Evolutionary conservation across 2,888 invertebrate species (phyloP).

Genomic region (Cabera pusaria): DNA sequence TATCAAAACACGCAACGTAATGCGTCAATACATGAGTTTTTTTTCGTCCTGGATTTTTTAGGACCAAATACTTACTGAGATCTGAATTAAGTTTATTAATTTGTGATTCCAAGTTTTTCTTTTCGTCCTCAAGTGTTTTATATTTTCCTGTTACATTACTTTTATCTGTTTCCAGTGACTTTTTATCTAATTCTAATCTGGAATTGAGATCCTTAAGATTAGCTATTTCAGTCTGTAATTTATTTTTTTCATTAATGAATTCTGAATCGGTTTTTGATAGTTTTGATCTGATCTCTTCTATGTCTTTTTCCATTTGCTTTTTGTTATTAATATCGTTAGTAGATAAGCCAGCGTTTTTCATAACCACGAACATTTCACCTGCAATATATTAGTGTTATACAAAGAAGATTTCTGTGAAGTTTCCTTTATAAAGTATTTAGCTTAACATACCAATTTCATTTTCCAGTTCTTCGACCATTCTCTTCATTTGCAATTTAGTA

Average conservation of each 20-base stretch:
- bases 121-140: constrained; percentile 86
- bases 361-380: constrained; percentile 84
- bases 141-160: constrained; percentile 62
- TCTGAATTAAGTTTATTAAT: constrained; percentile 83
- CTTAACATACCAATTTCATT: constrained; percentile 89
- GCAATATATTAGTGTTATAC: constrained; percentile 6
- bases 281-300: constrained; percentile 81
- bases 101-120: constrained; percentile 84
- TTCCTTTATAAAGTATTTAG: too few relatives aligned
- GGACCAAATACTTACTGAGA: constrained; percentile 83
- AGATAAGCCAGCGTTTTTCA: constrained; percentile 84
- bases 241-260: constrained; percentile 77
- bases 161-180: constrained; percentile 64
- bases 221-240: constrained; percentile 73
- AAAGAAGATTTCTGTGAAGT: too few relatives aligned
- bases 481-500: constrained; percentile 89
- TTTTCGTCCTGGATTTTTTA: too few relatives aligned
- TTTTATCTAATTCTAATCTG: constrained; percentile 73
- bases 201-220: constrained; percentile 78
- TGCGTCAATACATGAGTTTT: too few relatives aligned
- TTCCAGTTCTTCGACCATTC: constrained; percentile 94
- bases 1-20: too few relatives aligned
- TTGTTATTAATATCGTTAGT: constrained; percentile 75
- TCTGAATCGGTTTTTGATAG: constrained; percentile 75
- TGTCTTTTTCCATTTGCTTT: constrained; percentile 72